Evolutionary conservation across 2,888 invertebrate species (phyloP).

Genomic region (Chrysolina americana): DNA sequence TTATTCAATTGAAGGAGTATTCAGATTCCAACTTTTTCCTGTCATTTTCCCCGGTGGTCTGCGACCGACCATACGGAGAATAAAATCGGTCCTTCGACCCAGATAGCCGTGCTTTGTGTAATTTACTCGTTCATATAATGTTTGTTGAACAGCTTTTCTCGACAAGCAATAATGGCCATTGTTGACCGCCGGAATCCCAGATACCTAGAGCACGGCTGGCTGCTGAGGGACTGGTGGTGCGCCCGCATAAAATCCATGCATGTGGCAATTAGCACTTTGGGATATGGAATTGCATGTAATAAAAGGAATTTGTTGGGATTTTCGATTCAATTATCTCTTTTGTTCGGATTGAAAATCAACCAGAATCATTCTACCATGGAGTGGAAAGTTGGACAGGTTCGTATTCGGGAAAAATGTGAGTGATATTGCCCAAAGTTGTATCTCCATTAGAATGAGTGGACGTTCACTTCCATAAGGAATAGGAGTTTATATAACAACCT

Average conservation of each 20-base stretch:
- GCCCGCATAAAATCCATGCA: constrained; percentile 28
- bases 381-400: too few relatives aligned
- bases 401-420: too few relatives aligned
- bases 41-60: not conserved
- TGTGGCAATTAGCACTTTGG: constrained; percentile 22
- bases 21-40: not conserved
- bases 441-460: too few relatives aligned
- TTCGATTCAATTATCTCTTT: constrained; percentile 16
- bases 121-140: constrained; percentile 35
- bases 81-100: constrained; percentile 22
- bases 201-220: constrained; percentile 7
- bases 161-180: constrained; percentile 27
- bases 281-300: constrained; percentile 18
- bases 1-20: constrained; percentile 2
- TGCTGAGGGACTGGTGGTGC: constrained; percentile 1
- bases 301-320: constrained; percentile 22
- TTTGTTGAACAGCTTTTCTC: constrained; percentile 27
- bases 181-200: constrained; percentile 20
- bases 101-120: constrained; percentile 26
- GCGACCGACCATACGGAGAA: not conserved
- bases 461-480: too few relatives aligned
- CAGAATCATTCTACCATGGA: too few relatives aligned
- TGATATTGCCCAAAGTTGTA: too few relatives aligned
- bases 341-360: constrained; percentile 1
- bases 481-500: too few relatives aligned